phyloP scores from a whole-genome alignment of 2,888 invertebrate species.

The Dorcus hopei region DNA sequence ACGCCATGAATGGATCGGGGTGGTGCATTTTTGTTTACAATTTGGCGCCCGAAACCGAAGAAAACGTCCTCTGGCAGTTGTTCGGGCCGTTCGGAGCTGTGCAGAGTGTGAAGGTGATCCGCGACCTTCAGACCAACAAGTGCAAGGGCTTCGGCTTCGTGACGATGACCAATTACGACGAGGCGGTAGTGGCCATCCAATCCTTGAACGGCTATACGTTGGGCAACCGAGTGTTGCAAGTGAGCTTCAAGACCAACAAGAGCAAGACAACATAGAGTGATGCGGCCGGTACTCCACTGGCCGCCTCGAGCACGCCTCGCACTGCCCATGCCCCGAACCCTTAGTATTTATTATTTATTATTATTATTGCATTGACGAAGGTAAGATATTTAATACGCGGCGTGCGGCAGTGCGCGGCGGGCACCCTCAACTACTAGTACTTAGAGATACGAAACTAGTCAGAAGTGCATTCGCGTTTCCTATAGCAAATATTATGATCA shows the following conservation, averaged over 20 bases:
- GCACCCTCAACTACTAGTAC: conserved; percentile 30
- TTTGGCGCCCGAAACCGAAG: conserved; percentile 87
- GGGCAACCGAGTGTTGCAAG: conserved; percentile 93
- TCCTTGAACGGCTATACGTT: conserved; percentile 94
- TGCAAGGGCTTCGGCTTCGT: conserved; percentile 99
- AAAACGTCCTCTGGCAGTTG: conserved; percentile 88
- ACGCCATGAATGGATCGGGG: conserved; percentile 82
- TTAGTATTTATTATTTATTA: conserved; percentile 25
- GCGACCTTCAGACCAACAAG: conserved; percentile 93
- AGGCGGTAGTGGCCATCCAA: conserved; percentile 94
- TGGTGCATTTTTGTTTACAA: conserved; percentile 94
- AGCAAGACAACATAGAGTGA: conserved; percentile 65
- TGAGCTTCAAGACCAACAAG: conserved; percentile 95
- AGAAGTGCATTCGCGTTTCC: conserved; percentile 50
- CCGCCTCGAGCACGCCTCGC: conserved; percentile 15
- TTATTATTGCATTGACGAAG: conserved; percentile 10
- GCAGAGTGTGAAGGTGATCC: conserved; percentile 94
- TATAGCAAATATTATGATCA: conserved; percentile 40
- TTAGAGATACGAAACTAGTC: conserved; percentile 51
- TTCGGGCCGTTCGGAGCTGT: conserved; percentile 98
- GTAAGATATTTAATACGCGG: conserved; percentile 24
- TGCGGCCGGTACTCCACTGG: conserved; percentile 26
- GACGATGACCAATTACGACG: conserved; percentile 98
- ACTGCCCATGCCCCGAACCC: conserved; percentile 28
- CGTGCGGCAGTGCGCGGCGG: conserved; percentile 24